Conservation (phyloP, 1,140 invertebrate species). For the Anastrepha obliqua region DNA sequence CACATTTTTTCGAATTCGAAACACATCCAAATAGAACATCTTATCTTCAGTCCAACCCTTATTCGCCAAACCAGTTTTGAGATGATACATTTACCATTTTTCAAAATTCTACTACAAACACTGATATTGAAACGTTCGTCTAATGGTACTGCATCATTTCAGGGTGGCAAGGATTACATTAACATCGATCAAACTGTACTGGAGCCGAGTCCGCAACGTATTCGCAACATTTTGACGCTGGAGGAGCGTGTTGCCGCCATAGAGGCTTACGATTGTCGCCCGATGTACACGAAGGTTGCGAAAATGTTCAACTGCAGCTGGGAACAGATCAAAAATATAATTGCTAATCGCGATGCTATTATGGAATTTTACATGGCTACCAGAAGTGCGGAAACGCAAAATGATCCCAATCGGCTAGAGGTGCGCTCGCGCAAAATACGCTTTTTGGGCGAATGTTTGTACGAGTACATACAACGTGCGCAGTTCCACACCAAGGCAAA, state of each 20-base stretch:
- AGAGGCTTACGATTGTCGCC: slow-evolving; percentile 66
- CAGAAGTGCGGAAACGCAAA: slow-evolving; percentile 52
- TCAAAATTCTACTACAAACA: slow-evolving; percentile 37
- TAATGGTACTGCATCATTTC: neutral
- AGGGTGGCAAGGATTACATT: slow-evolving; percentile 27
- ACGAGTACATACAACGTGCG: slow-evolving; percentile 68
- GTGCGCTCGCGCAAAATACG: slow-evolving; percentile 65
- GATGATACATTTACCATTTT: slow-evolving; percentile 32
- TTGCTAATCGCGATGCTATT: slow-evolving; percentile 67
- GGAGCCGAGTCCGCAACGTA: slow-evolving; percentile 61
- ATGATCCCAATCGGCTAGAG: slow-evolving; percentile 61
- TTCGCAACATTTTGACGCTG: slow-evolving; percentile 68
- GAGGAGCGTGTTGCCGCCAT: slow-evolving; percentile 69
- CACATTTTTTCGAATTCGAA: no score
- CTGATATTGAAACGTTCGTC: neutral
- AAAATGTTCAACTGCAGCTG: slow-evolving; percentile 71
- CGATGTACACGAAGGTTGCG: slow-evolving; percentile 70
- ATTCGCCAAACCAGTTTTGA: neutral
- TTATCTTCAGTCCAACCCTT: neutral
- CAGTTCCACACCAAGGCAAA: slow-evolving; percentile 65
- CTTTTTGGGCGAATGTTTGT: slow-evolving; percentile 68
- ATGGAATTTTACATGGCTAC: slow-evolving; percentile 67
- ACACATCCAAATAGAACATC: no score
- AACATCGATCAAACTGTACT: slow-evolving; percentile 50
- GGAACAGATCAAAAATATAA: slow-evolving; percentile 71